Percentiles rank a stretch among this genome's conserved stretches.
Evolutionary conservation across 2,797 vertebrate genomes (phyloP).

Genomic region (Manis pentadactyla): DNA sequence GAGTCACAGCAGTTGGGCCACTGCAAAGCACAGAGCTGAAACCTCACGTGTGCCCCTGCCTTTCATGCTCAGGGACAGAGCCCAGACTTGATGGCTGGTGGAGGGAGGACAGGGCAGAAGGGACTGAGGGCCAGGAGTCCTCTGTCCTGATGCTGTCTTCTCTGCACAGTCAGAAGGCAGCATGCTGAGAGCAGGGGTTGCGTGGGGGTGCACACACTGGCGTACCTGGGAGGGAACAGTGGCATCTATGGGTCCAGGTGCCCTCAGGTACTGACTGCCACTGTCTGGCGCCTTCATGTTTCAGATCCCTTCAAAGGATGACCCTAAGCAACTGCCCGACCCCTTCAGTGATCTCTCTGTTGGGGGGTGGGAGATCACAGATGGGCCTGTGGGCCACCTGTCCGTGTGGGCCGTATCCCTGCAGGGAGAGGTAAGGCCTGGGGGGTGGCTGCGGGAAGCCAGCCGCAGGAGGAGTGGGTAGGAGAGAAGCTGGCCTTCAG

Average conservation of each 20-base stretch:
- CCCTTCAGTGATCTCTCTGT: constrained; percentile 97
- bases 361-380: constrained; percentile 96
- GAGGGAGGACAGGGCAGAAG: not conserved
- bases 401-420: constrained; percentile 97
- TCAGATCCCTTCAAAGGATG: constrained; percentile 92
- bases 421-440: constrained; percentile 93
- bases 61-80: not conserved
- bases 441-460: not conserved
- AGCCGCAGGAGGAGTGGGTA: fast-evolving
- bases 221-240: not conserved
- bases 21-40: fast-evolving
- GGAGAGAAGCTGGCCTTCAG: not conserved
- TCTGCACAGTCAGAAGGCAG: not conserved
- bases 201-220: not conserved
- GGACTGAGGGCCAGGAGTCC: not conserved
- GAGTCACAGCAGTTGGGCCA: not conserved
- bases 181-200: fast-evolving
- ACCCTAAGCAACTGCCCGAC: constrained; percentile 90
- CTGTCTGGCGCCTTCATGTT: not conserved
- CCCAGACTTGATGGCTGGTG: not conserved
- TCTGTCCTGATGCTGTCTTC: not conserved
- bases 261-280: not conserved
- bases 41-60: not conserved
- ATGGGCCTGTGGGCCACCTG: constrained; percentile 93
- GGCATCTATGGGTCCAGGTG: not conserved